phyloP scores from a whole-genome alignment of 2,888 invertebrate species.

The Willowsia nigromaculata region DNA sequence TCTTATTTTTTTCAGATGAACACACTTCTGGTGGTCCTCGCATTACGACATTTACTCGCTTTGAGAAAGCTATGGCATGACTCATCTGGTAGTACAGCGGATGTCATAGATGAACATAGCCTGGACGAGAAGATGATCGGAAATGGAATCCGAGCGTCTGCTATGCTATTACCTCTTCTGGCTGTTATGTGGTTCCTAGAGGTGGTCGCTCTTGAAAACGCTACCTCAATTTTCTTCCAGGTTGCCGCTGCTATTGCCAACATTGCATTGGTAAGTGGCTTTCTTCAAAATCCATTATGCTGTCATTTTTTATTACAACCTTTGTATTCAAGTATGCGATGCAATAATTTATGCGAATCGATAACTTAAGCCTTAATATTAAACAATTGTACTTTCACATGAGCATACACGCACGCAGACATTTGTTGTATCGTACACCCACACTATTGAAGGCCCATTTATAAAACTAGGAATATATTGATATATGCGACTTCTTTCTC shows the following conservation, averaged over 20 bases:
- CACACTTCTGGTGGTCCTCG: slow-evolving; percentile 80
- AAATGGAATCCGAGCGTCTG: slow-evolving; percentile 82
- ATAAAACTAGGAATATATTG: neutral
- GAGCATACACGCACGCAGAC: no score
- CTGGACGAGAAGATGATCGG: slow-evolving; percentile 79
- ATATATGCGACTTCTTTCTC: neutral
- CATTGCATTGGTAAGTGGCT: slow-evolving; percentile 79
- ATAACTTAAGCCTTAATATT: neutral
- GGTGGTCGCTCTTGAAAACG: slow-evolving; percentile 87
- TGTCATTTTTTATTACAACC: neutral
- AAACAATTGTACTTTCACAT: neutral
- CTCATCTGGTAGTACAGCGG: slow-evolving; percentile 75
- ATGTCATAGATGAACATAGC: slow-evolving; percentile 75
- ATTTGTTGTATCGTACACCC: no score
- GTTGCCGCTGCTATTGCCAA: slow-evolving; percentile 80
- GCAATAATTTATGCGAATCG: neutral
- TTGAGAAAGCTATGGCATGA: slow-evolving; percentile 78
- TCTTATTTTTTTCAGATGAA: slow-evolving; percentile 79
- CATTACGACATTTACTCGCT: slow-evolving; percentile 79
- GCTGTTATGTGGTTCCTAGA: slow-evolving; percentile 88
- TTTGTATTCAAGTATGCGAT: neutral
- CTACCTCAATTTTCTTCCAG: slow-evolving; percentile 81
- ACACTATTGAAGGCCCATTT: no score
- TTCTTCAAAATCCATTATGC: slow-evolving; percentile 17
- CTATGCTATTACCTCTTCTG: slow-evolving; percentile 86